These are phyloP conservation scores for Camponotus floridanus DNA, from an alignment of 1,140 invertebrate species.

Conservation along the genomic window DNA sequence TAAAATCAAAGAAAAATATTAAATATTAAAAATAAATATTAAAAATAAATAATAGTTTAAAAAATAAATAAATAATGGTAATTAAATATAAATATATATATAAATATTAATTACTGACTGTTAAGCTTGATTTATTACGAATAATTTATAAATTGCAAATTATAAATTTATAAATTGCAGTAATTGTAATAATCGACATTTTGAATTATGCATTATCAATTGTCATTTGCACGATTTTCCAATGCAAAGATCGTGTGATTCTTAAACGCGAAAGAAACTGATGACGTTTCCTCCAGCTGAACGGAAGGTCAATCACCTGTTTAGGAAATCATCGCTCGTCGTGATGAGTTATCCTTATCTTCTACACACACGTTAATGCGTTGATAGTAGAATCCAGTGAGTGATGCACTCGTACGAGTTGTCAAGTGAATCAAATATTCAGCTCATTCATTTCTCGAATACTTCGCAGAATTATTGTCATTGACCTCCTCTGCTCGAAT, in stretches of 20 bases:
- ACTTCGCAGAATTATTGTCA: slow-evolving; percentile 58
- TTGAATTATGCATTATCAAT: background rate
- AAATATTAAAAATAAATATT: too few species aligned
- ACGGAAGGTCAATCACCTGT: slow-evolving; percentile 79
- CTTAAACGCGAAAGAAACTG: background rate
- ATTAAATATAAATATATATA: too few species aligned
- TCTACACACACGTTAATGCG: slow-evolving; percentile 11
- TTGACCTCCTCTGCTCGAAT: slow-evolving; percentile 47
- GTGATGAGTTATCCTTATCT: slow-evolving; percentile 59
- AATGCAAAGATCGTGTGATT: background rate
- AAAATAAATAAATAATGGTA: too few species aligned
- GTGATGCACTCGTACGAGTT: slow-evolving; percentile 56
- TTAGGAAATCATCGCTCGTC: slow-evolving; percentile 73
- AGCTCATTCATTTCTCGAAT: slow-evolving; percentile 24
- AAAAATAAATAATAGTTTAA: too few species aligned
- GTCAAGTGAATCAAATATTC: slow-evolving; percentile 46
- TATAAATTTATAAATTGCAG: background rate
- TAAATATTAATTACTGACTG: background rate
- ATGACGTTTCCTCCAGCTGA: slow-evolving; percentile 10
- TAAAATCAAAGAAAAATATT: too few species aligned
- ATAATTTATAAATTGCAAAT: background rate
- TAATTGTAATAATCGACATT: background rate
- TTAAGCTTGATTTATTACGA: background rate
- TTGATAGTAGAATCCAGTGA: slow-evolving; percentile 29
- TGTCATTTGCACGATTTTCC: background rate